Conservation (phyloP, 2,797 vertebrate genomes). For the Hydrophis major region DNA sequence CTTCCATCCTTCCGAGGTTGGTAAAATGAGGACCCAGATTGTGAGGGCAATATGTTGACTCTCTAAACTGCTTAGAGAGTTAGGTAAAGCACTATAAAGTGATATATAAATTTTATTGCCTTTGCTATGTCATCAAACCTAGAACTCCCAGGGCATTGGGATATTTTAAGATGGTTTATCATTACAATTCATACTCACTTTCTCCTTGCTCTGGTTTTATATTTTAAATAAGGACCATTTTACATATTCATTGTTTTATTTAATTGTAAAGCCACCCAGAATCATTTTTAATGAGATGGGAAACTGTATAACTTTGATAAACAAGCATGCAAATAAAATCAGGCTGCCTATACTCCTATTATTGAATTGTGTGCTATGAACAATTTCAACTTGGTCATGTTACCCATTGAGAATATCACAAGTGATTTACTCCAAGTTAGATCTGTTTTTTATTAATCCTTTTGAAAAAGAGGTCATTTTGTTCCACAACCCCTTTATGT, state of each 20-base stretch:
- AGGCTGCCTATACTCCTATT: slow-evolving; percentile 1
- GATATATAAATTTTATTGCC: neutral
- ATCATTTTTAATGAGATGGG: neutral
- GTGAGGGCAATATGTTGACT: neutral
- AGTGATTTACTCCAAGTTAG: slow-evolving; percentile 14
- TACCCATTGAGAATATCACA: slow-evolving; percentile 2
- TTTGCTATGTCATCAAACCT: neutral
- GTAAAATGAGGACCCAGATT: neutral
- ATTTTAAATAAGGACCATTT: neutral
- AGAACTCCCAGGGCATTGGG: neutral
- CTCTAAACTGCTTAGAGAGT: neutral
- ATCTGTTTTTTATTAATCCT: neutral
- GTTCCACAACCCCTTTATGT: neutral
- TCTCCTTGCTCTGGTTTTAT: neutral
- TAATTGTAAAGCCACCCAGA: neutral
- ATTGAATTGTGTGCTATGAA: slow-evolving; percentile 8
- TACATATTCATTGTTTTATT: neutral
- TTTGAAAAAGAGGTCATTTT: neutral
- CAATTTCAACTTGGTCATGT: neutral
- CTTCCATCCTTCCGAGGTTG: neutral
- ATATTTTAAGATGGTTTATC: neutral
- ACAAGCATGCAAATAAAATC: neutral
- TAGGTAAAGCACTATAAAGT: neutral
- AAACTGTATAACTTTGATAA: neutral
- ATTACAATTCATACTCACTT: neutral